A percentile compares a stretch with the other conserved stretches of the same genome.
phyloP scores from a whole-genome alignment of 2,113 vertebrate species.

The Hippoglossus stenolepis region DNA sequence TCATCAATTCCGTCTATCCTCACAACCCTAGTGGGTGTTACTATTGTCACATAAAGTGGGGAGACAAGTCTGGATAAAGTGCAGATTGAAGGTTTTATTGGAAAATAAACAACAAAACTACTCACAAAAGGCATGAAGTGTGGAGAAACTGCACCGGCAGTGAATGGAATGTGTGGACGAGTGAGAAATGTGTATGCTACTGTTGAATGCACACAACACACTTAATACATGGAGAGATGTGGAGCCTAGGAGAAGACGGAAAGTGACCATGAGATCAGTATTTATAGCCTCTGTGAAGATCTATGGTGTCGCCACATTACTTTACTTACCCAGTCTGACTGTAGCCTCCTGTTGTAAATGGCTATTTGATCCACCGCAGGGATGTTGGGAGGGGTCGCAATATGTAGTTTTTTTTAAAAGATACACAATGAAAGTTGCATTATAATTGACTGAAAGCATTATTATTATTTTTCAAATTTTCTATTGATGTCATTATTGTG shows the following conservation, averaged over 20 bases:
- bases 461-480: conserved; percentile 1
- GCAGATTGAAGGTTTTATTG: neutral
- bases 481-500: neutral
- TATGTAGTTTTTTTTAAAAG: neutral
- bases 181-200: neutral
- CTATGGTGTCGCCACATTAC: neutral
- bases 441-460: neutral
- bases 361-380: neutral
- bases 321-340: neutral
- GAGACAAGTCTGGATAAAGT: neutral
- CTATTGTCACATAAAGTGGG: neutral
- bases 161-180: neutral
- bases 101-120: neutral
- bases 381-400: neutral
- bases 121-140: neutral
- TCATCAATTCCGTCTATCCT: neutral
- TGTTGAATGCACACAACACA: neutral
- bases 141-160: neutral
- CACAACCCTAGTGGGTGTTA: neutral
- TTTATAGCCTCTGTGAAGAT: neutral
- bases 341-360: neutral
- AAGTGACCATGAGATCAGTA: neutral
- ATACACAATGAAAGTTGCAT: neutral
- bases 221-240: neutral
- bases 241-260: neutral